phyloP scores from a whole-genome alignment of 2,888 invertebrate genomes.

The Lasioglossum morio region DNA sequence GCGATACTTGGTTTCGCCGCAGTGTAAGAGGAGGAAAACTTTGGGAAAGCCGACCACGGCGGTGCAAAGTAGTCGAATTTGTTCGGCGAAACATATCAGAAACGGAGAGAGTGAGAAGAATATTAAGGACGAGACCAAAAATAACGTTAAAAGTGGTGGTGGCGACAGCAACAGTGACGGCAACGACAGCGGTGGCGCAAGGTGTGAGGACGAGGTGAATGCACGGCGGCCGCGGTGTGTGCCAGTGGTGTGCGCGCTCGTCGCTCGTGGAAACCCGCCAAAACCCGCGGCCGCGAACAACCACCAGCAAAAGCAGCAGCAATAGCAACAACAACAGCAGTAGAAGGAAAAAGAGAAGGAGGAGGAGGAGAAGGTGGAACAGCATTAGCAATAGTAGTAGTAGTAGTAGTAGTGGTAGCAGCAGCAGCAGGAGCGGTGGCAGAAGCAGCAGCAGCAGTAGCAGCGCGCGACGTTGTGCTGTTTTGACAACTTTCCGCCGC shows the following conservation, averaged over 20 bases:
- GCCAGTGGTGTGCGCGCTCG: slow-evolving; percentile 73
- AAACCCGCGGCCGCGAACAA: slow-evolving; percentile 77
- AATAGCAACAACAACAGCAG: slow-evolving; percentile 53
- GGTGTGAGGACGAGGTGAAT: slow-evolving; percentile 79
- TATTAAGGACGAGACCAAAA: slow-evolving; percentile 65
- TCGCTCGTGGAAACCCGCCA: slow-evolving; percentile 80
- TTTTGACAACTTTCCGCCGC: slow-evolving; percentile 59
- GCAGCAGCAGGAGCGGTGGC: slow-evolving; percentile 11
- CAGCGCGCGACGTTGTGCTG: slow-evolving; percentile 58
- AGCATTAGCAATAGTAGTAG: slow-evolving; percentile 8
- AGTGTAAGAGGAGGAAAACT: slow-evolving; percentile 45
- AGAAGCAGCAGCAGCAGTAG: slow-evolving; percentile 27
- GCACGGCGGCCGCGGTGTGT: slow-evolving; percentile 78
- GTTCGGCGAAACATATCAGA: slow-evolving; percentile 66
- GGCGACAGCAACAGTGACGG: slow-evolving; percentile 54
- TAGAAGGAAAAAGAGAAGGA: slow-evolving; percentile 48
- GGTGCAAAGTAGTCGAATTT: slow-evolving; percentile 67
- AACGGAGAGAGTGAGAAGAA: slow-evolving; percentile 22
- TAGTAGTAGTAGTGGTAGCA: background rate
- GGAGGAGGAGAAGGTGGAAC: slow-evolving; percentile 45
- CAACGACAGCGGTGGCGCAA: slow-evolving; percentile 70
- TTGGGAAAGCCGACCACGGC: slow-evolving; percentile 45
- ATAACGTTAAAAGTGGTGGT: slow-evolving; percentile 40
- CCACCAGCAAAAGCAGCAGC: slow-evolving; percentile 60
- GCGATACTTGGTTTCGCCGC: slow-evolving; percentile 24